Conservation (phyloP, 2,113 vertebrate species). For the Pangasianodon gigas region DNA sequence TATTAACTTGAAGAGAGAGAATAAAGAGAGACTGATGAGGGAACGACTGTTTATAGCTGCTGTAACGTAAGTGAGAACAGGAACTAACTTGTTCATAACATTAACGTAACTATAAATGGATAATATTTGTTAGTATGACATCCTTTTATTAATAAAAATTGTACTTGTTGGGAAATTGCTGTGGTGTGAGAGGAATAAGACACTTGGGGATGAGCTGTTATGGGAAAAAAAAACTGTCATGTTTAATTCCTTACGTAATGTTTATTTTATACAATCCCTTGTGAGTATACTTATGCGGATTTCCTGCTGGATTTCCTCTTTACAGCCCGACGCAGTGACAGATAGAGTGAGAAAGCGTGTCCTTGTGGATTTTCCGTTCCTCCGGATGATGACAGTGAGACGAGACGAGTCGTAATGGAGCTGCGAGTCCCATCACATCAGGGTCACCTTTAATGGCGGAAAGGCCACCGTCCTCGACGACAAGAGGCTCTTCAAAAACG, state of each 20-base stretch:
- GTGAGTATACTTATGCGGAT: not conserved
- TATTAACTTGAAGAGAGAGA: no score
- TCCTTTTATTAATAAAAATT: not conserved
- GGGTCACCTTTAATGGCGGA: constrained; percentile 1
- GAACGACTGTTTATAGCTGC: no score
- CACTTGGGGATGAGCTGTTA: not conserved
- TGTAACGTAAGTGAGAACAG: no score
- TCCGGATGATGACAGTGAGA: not conserved
- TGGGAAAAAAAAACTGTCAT: not conserved
- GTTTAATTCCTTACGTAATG: not conserved
- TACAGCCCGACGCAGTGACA: not conserved
- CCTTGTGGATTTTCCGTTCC: not conserved
- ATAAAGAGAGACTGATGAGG: no score
- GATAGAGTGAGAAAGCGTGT: not conserved
- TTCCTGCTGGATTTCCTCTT: not conserved
- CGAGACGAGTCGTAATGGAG: not conserved
- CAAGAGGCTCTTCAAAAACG: not conserved
- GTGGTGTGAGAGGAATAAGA: not conserved
- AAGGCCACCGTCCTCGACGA: not conserved
- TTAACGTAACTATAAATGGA: not conserved
- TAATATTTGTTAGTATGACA: not conserved
- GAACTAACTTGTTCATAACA: no score
- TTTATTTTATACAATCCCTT: not conserved
- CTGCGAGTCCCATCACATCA: constrained; percentile 14
- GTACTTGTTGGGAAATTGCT: not conserved